Conservation (phyloP, 2,113 vertebrate species). For the Dascyllus trimaculatus region DNA sequence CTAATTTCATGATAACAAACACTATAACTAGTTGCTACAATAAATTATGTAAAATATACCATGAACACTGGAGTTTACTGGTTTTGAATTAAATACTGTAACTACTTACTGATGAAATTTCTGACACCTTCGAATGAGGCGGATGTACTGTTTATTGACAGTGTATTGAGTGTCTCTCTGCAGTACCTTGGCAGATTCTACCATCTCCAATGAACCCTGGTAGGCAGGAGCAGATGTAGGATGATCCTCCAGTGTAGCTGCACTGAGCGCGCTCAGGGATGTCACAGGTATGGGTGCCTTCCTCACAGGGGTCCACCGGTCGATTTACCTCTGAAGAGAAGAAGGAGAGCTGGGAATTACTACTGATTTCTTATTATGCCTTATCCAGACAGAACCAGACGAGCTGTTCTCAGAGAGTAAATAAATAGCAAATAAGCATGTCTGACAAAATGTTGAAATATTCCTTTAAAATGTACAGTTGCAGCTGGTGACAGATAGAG, state of each 20-base stretch:
- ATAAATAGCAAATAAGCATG: not conserved
- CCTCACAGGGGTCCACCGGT: slow-evolving; percentile 85
- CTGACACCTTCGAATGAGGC: not conserved
- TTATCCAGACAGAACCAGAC: too few species aligned
- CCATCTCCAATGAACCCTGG: slow-evolving; percentile 91
- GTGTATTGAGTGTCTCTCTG: not conserved
- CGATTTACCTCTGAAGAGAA: slow-evolving; percentile 74
- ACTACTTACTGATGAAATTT: not conserved
- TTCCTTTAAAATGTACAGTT: not conserved
- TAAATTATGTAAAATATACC: too few species aligned
- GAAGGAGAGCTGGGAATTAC: not conserved
- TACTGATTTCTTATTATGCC: not conserved
- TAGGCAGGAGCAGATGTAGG: slow-evolving; percentile 89
- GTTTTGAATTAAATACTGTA: too few species aligned
- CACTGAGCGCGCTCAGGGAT: slow-evolving; percentile 90
- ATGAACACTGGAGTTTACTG: too few species aligned
- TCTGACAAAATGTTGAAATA: not conserved
- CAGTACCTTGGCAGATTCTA: slow-evolving; percentile 86
- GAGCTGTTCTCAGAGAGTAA: too few species aligned
- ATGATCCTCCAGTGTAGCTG: slow-evolving; percentile 85
- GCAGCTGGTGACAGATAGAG: not conserved
- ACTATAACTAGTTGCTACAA: too few species aligned
- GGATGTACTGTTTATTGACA: too few species aligned
- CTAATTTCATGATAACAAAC: too few species aligned
- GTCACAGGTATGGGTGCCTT: slow-evolving; percentile 89